These are phyloP conservation scores for Xenopus petersii DNA, from an alignment of 2,797 vertebrate species.

Conservation along the genomic window DNA sequence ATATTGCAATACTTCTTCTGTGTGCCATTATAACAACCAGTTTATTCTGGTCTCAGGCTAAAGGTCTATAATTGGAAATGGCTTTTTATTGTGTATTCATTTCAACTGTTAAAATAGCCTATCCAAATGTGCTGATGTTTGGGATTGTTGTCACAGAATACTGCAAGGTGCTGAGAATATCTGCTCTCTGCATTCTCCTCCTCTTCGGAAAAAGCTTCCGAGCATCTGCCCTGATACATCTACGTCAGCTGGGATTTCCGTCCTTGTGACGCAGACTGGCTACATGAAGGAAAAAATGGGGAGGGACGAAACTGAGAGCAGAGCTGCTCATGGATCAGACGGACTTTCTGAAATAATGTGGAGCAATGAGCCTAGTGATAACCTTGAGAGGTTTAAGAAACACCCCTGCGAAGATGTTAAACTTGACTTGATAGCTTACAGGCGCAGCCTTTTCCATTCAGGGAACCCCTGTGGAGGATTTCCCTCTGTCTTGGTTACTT, in stretches of 20 bases:
- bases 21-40: too few relatives aligned
- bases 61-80: too few relatives aligned
- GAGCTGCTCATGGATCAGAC: conserved; percentile 51
- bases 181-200: conserved; percentile 37
- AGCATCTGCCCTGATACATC: conserved; percentile 46
- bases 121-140: conserved; percentile 24
- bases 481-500: conserved; percentile 68
- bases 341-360: conserved; percentile 48
- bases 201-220: conserved; percentile 18
- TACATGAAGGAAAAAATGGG: conserved; percentile 33
- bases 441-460: conserved; percentile 60
- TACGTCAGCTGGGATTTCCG: conserved; percentile 50
- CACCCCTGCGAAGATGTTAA: conserved; percentile 44
- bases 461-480: conserved; percentile 77
- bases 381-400: conserved; percentile 52
- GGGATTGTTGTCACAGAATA: neutral
- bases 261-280: conserved; percentile 45
- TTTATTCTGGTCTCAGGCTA: too few relatives aligned
- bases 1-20: too few relatives aligned
- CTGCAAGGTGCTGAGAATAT: conserved; percentile 6
- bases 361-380: conserved; percentile 4
- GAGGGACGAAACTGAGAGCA: conserved; percentile 53
- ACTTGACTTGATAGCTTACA: conserved; percentile 55
- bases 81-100: too few relatives aligned
- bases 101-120: too few relatives aligned